Conservation (phyloP, 2,888 invertebrate species). For the Phoenoteleia sp. region DNA sequence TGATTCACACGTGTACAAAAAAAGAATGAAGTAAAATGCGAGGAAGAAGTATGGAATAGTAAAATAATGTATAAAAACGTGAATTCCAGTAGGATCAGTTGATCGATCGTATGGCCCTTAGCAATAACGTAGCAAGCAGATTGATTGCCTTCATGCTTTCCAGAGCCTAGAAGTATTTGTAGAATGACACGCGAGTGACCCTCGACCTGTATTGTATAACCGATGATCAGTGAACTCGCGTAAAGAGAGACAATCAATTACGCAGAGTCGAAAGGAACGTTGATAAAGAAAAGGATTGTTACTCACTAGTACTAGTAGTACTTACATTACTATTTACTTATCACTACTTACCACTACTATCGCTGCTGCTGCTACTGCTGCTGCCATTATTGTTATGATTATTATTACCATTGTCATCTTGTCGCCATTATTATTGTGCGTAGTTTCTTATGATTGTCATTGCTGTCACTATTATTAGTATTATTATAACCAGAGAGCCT, state of each 20-base stretch:
- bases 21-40: too few species aligned
- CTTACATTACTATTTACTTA: constrained; percentile 70
- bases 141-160: constrained; percentile 72
- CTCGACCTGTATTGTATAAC: constrained; percentile 72
- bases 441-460: constrained; percentile 75
- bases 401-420: constrained; percentile 74
- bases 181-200: constrained; percentile 61
- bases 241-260: constrained; percentile 21
- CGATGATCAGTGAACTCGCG: constrained; percentile 73
- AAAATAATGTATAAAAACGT: not conserved
- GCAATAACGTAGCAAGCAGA: constrained; percentile 71
- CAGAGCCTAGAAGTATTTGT: constrained; percentile 70
- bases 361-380: constrained; percentile 73
- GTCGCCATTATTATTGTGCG: constrained; percentile 76
- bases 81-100: constrained; percentile 15
- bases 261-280: constrained; percentile 13
- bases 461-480: constrained; percentile 74
- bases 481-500: constrained; percentile 73
- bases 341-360: constrained; percentile 71
- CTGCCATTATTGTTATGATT: constrained; percentile 72
- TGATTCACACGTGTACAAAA: too few species aligned
- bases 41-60: too few species aligned
- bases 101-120: constrained; percentile 48
- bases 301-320: constrained; percentile 74
- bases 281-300: constrained; percentile 68